Evolutionary conservation across 2,888 invertebrate genomes (phyloP).

Genomic region (Hanleya hanleyi): DNA sequence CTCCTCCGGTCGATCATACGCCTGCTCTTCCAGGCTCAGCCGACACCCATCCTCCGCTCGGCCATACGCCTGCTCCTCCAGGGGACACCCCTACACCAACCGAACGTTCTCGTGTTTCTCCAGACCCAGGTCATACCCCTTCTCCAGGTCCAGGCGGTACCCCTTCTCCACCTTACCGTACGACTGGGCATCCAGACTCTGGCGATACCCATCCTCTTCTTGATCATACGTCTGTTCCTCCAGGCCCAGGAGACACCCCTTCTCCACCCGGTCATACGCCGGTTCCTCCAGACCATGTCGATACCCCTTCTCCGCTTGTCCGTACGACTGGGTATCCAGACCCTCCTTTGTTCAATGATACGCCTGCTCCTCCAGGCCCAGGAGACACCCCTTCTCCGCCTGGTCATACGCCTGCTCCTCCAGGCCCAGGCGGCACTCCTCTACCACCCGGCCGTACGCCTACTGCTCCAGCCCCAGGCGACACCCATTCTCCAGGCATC

Average conservation of each 20-base stretch:
- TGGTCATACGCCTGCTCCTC: no score
- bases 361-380: no score
- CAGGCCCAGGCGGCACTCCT: neutral
- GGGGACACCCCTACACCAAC: no score
- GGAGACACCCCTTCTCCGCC: no score
- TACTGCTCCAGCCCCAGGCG: neutral
- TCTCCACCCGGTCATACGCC: neutral
- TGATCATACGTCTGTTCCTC: neutral
- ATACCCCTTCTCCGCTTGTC: neutral
- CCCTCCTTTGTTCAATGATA: no score
- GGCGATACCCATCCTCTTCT: neutral
- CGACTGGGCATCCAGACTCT: neutral
- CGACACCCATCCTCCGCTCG: no score
- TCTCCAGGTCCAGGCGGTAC: neutral
- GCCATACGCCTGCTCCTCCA: no score
- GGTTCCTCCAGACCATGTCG: neutral
- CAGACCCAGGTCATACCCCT: no score
- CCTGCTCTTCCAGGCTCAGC: no score
- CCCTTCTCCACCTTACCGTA: neutral
- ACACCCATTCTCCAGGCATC: neutral
- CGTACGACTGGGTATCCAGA: no score
- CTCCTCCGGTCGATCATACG: no score
- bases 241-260: neutral
- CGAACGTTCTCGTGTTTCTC: no score
- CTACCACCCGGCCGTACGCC: neutral